phyloP scores from a whole-genome alignment of 2,888 invertebrate genomes.

The Teinopalpus imperialis region DNA sequence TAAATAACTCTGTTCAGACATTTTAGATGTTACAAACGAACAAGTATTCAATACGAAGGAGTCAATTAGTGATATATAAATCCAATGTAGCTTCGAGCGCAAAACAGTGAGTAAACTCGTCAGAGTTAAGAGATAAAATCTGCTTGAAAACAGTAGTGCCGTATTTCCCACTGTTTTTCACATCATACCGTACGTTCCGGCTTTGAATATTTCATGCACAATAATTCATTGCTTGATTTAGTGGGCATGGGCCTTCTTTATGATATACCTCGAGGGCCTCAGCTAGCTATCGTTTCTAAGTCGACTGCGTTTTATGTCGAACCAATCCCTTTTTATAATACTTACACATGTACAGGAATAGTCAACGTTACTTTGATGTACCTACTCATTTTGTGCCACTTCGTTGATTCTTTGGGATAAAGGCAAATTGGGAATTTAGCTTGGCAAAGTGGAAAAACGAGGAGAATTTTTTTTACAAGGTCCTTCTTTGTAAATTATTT shows the following conservation, averaged over 20 bases:
- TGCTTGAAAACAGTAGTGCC: conserved; percentile 38
- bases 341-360: conserved; percentile 45
- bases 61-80: conserved; percentile 28
- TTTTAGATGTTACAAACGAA: conserved; percentile 11
- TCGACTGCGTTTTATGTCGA: conserved; percentile 40
- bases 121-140: conserved; percentile 35
- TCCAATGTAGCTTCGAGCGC: conserved; percentile 17
- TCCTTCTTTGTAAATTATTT: conserved; percentile 23
- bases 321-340: conserved; percentile 46
- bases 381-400: conserved; percentile 27
- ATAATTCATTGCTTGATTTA: conserved; percentile 78
- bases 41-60: conserved; percentile 20
- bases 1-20: conserved; percentile 5
- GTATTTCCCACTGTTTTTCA: conserved; percentile 60
- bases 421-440: conserved; percentile 27
- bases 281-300: conserved; percentile 35
- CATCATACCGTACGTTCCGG: conserved; percentile 57
- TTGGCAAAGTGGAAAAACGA: conserved; percentile 24
- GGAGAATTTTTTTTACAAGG: conserved; percentile 23
- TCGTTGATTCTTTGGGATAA: conserved; percentile 24
- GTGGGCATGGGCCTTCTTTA: conserved; percentile 56
- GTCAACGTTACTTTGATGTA: conserved; percentile 39
- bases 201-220: conserved; percentile 44
- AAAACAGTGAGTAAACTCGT: conserved; percentile 39
- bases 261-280: conserved; percentile 42